Evolutionary conservation across 2,888 invertebrate species (phyloP), one percentile per base, ranked within the genome.

Genomic region (Cephus spinipes): DNA sequence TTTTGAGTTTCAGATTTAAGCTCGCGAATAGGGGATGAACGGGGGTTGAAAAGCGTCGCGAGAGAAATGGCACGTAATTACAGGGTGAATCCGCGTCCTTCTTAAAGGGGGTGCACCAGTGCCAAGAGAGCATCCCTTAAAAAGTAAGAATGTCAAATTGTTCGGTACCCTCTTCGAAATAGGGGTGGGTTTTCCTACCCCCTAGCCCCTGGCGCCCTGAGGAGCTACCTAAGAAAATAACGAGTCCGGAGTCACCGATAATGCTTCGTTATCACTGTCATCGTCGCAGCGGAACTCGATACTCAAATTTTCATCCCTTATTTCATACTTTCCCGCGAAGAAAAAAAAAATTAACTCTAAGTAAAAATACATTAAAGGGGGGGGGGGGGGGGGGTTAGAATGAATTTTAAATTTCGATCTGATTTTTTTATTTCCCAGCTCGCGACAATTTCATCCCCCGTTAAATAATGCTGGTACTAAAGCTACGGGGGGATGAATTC

Each of bases 51-150:
- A 32, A 55, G 55, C 82, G 85, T 81, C 79, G 81, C 23, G 79
- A 83, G 86, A 87, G 84, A 85, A 85, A 87, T 84, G 84, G 81
- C 75, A 78, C 77, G 84, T 80, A 84, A 86, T 87, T 87, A n/a
- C 3, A 23, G 77, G 79, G 82, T 77, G 79, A 55, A 23, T 55
- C 55, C 23, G 55, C 55, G 23, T 23, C 55, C 55, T 23, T 23
- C 23, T 23, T 15, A 55, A 55, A 23, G 23, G 2, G 2, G 9
- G 9, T 23, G 55, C 2, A 55, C 55, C 9, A 40, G 0, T 4
- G 0, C 6, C 6, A 23, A 3, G 0, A 0, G 9, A 55, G 23
- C 23, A 55, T 55, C 55, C 55, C 55, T 55, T 79, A 81, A 80
- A 78, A 83, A 82, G 83, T 82, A 83, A 83, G 82, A 83, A 82